These are phyloP conservation scores for Pristionchus japonicus DNA, from an alignment of 2,888 invertebrate genomes.

Conservation along the genomic window DNA sequence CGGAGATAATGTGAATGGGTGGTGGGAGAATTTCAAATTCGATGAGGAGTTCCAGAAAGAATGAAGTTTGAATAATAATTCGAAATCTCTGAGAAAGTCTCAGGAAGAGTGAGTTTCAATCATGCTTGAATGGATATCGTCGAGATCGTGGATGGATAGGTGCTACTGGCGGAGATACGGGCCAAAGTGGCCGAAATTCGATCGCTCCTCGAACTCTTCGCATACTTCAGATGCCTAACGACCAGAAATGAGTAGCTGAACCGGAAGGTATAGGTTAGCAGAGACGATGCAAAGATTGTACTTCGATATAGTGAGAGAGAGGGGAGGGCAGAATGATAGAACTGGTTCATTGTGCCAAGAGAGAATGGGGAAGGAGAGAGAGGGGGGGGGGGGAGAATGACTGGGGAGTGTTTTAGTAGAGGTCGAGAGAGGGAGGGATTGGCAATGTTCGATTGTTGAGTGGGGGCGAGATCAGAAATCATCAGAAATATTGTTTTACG, in stretches of 20 bases:
- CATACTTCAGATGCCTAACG: not conserved
- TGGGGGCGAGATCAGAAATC: not conserved
- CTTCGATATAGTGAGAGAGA: constrained; percentile 28
- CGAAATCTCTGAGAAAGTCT: too few species aligned
- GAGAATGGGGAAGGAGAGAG: not conserved
- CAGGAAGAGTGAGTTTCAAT: too few species aligned
- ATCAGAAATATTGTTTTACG: not conserved
- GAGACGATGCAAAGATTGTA: not conserved
- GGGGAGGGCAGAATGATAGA: constrained; percentile 28
- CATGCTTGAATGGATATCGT: too few species aligned
- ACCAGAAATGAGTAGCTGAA: not conserved
- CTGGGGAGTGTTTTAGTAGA: not conserved
- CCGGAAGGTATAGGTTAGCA: constrained; percentile 19
- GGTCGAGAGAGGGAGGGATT: not conserved
- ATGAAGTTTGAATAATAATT: too few species aligned
- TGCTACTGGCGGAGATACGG: too few species aligned
- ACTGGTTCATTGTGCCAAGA: constrained; percentile 24
- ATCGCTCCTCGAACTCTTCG: too few species aligned
- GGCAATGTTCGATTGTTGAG: not conserved
- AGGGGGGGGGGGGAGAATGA: not conserved
- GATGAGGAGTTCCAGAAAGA: too few species aligned
- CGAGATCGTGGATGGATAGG: too few species aligned
- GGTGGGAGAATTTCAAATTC: too few species aligned
- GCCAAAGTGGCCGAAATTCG: too few species aligned
- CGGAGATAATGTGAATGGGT: not conserved